phyloP scores from a whole-genome alignment of 2,113 vertebrate genomes.

The Girardinichthys multiradiatus region DNA sequence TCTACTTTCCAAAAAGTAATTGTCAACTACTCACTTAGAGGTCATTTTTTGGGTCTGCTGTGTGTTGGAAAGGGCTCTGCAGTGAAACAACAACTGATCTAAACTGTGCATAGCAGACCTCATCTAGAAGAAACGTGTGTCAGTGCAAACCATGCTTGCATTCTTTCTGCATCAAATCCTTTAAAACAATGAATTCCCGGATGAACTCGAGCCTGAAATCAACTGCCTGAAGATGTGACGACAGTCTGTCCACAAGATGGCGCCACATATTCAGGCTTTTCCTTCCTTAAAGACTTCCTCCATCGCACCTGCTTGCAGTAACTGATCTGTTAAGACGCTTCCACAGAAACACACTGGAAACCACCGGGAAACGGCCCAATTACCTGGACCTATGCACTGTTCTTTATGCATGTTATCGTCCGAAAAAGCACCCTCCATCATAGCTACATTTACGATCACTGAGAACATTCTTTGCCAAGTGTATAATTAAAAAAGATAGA shows the following conservation, averaged over 20 bases:
- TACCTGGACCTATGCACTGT: conserved; percentile 78
- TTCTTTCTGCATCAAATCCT: conserved; percentile 17
- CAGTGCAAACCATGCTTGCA: conserved; percentile 47
- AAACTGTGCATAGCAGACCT: conserved; percentile 75
- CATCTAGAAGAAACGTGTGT: conserved; percentile 46
- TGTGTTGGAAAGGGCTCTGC: conserved; percentile 78
- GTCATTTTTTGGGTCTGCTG: conserved; percentile 65
- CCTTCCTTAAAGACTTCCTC: conserved; percentile 1
- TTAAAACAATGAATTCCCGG: conserved; percentile 1
- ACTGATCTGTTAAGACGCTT: conserved; percentile 64
- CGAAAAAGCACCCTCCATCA: conserved; percentile 48
- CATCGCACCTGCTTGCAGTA: conserved; percentile 62
- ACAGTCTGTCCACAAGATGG: conserved; percentile 65
- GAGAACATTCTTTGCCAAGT: conserved; percentile 67
- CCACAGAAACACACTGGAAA: conserved; percentile 77
- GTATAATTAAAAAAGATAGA: conserved; percentile 44
- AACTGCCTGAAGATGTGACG: conserved; percentile 30
- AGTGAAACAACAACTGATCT: conserved; percentile 69
- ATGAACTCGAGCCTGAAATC: conserved; percentile 32
- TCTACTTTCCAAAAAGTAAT: conserved; percentile 64
- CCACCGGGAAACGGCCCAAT: conserved; percentile 57
- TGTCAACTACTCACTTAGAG: conserved; percentile 59
- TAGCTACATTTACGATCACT: conserved; percentile 58
- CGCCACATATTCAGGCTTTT: conserved; percentile 42
- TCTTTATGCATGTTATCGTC: conserved; percentile 78